phyloP scores from a whole-genome alignment of 2,113 vertebrate species.

The Aphyosemion australe region DNA sequence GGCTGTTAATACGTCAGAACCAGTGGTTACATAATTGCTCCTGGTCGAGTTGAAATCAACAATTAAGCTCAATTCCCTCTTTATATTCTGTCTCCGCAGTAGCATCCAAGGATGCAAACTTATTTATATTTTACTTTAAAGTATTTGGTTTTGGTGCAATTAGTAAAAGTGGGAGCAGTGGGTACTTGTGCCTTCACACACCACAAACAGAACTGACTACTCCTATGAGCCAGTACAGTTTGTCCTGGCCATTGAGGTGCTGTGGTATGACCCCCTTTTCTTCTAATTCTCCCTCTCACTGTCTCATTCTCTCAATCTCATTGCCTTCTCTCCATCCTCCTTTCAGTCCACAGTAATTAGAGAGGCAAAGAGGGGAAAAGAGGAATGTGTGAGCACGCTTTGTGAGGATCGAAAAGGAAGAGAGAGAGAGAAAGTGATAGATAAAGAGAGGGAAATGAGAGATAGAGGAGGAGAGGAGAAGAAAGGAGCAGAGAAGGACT shows the following conservation, averaged over 20 bases:
- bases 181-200: conserved; percentile 27
- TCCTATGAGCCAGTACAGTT: conserved; percentile 61
- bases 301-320: conserved; percentile 70
- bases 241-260: conserved; percentile 64
- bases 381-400: conserved; percentile 79
- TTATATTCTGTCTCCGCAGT: conserved; percentile 68
- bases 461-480: conserved; percentile 67
- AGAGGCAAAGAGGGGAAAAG: conserved; percentile 75
- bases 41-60: conserved; percentile 78
- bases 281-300: conserved; percentile 66
- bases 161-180: conserved; percentile 22
- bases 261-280: conserved; percentile 74
- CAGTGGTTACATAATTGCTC: conserved; percentile 77
- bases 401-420: conserved; percentile 61
- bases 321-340: conserved; percentile 71
- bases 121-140: conserved; percentile 41
- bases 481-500: conserved; percentile 64
- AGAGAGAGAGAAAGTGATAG: conserved; percentile 64
- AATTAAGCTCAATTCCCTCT: conserved; percentile 80
- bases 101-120: conserved; percentile 44
- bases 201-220: conserved; percentile 46
- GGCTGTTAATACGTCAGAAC: conserved; percentile 72
- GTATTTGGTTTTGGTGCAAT: conserved; percentile 39
- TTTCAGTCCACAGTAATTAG: conserved; percentile 80
- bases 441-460: conserved; percentile 60